phyloP scores from a whole-genome alignment of 2,113 vertebrate genomes.

The Lophius piscatorius region DNA sequence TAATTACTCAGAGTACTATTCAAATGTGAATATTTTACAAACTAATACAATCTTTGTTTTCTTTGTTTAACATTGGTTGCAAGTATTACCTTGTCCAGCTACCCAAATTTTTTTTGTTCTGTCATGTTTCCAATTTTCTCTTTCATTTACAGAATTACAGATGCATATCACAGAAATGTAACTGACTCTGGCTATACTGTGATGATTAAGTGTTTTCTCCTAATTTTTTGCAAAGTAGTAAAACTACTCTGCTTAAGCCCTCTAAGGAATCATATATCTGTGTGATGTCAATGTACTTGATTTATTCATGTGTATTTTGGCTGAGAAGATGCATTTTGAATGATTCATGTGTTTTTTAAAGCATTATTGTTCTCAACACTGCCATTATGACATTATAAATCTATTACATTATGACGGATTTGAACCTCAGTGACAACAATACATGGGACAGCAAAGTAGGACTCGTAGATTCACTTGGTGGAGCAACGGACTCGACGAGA shows the following conservation, averaged over 20 bases:
- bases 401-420: neutral
- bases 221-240: neutral
- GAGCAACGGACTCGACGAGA: no score
- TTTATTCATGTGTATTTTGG: constrained; percentile 16
- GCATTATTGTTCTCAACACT: neutral
- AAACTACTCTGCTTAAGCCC: neutral
- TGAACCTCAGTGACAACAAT: no score
- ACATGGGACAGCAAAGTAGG: no score
- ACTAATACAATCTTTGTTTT: neutral
- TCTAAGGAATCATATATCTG: neutral
- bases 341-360: constrained; percentile 5
- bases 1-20: no score
- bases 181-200: no score
- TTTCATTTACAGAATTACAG: no score
- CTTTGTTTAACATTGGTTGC: no score
- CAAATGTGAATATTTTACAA: neutral
- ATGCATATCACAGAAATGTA: neutral
- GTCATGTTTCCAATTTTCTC: no score
- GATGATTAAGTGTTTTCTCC: neutral
- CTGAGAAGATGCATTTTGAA: neutral
- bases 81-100: no score
- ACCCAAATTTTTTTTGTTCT: no score
- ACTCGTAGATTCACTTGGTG: no score
- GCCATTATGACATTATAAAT: neutral
- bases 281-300: neutral